Base-by-base conservation (phyloP, 2,113 vertebrate genomes). In the Dicaeum eximium region DNA sequence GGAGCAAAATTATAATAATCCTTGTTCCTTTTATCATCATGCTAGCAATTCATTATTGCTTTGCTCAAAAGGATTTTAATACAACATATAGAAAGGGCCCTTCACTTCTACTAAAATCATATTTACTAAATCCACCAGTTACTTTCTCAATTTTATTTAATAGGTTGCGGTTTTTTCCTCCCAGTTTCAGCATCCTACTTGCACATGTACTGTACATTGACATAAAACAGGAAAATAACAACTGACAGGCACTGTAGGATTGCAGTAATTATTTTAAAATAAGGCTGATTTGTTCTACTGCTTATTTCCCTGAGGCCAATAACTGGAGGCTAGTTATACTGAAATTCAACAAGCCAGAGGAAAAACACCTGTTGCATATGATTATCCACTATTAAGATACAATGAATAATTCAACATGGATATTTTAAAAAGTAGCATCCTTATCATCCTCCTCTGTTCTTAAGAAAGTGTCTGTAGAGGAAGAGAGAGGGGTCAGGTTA, bases 321-420 rank as follows among this genome's bases (percentile, higher is more conserved):
- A 84, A 91, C 96, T 95, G 91, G 95, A 96, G 97, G 95, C 95
- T 93, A 95, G 80, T 95, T 97, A 95, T 80, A 92, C 81, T 90
- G 72, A 93, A 95, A 85, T 94, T 92, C 94, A 93, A 93, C 84
- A 95, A 96, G 94, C 96, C 91, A 92, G 90, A 97, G 95, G 88
- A 97, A 89, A 94, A 94, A 94, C 64, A 98, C 96, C 95, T 98
- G 97, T 98, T 97, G 96, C 86, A 72, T 92, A 35, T 78, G 80
- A 96, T 97, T 95, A 96, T 86, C 95, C n/a, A 42, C 86, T 95
- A 91, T 97, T 98, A 96, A 95, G 94, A 97, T 93, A 79, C 57
- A 93, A 97, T 98, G 95, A 98, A 98, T 98, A 98, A 98, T 98
- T 97, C 96, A 98, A 66, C 40, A n/a, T 70, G 81, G 85, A 75